Evolutionary conservation across 1,140 invertebrate species (phyloP).

Genomic region (Prorops nasuta): DNA sequence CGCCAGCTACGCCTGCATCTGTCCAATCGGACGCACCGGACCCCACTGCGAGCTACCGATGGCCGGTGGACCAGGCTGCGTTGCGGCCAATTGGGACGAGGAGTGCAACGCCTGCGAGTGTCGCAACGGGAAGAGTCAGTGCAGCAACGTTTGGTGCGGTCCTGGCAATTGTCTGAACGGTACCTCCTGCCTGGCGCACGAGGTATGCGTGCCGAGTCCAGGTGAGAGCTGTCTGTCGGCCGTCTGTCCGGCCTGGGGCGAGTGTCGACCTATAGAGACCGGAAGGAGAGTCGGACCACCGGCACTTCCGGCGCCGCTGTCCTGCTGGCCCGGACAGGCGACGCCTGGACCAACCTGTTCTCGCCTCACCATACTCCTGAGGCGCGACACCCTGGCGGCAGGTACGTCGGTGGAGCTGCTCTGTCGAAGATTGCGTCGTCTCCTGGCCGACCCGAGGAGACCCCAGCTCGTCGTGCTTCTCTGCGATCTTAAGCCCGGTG

Average conservation of each 20-base stretch:
- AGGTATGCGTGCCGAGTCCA: conserved; percentile 76
- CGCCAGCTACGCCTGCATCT: conserved; percentile 77
- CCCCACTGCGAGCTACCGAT: conserved; percentile 64
- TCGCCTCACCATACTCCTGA: conserved; percentile 69
- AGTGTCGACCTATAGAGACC: conserved; percentile 74
- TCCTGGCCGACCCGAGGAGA: conserved; percentile 63
- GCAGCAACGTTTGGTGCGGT: conserved; percentile 84
- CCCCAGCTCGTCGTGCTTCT: conserved; percentile 69
- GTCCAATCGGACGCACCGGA: conserved; percentile 74
- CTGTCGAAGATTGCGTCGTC: conserved; percentile 66
- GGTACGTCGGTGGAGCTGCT: conserved; percentile 74
- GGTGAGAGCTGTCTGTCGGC: conserved; percentile 74
- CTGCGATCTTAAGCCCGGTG: conserved; percentile 76
- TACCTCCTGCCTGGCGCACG: conserved; percentile 48
- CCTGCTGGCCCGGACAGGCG: conserved; percentile 78
- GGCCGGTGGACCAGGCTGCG: conserved; percentile 38
- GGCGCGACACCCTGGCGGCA: conserved; percentile 63
- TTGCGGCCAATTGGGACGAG: conserved; percentile 57
- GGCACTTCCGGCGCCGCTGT: conserved; percentile 68
- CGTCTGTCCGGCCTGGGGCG: conserved; percentile 76
- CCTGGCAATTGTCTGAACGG: conserved; percentile 73
- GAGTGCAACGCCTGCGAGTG: conserved; percentile 85
- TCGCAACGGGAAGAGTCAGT: conserved; percentile 69
- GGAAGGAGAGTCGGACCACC: conserved; percentile 74
- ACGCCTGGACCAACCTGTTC: conserved; percentile 65